phyloP scores from a whole-genome alignment of 2,888 invertebrate species.

The Alsophila aescularia region DNA sequence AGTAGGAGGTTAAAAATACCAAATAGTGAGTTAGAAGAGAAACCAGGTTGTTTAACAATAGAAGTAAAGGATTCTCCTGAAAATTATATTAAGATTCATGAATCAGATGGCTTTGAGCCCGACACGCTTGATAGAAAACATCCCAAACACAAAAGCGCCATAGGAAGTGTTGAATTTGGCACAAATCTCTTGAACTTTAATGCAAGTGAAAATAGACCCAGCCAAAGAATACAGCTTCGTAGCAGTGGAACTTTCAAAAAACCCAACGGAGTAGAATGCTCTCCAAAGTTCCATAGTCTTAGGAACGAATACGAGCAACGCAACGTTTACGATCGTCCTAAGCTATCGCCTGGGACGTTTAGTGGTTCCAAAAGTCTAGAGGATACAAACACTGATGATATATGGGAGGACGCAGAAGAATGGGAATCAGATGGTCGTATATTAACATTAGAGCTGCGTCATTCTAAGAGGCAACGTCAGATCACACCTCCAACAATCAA shows the following conservation, averaged over 20 bases:
- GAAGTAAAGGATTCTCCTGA: conserved; percentile 93
- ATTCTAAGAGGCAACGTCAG: conserved; percentile 89
- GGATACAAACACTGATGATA: conserved; percentile 53
- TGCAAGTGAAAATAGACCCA: conserved; percentile 47
- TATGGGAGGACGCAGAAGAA: conserved; percentile 63
- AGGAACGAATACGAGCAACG: conserved; percentile 90
- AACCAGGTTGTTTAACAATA: conserved; percentile 92
- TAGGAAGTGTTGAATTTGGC: conserved; percentile 62
- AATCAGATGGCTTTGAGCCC: conserved; percentile 93
- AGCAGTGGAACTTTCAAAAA: conserved; percentile 90
- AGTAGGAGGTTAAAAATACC: conserved; percentile 83
- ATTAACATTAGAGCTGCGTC: conserved; percentile 89
- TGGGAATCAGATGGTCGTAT: conserved; percentile 85
- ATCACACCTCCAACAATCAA: conserved; percentile 80
- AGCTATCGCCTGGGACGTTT: conserved; percentile 57
- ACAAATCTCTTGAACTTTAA: conserved; percentile 65
- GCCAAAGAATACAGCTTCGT: conserved; percentile 85
- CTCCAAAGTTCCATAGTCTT: conserved; percentile 86
- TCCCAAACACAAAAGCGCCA: conserved; percentile 68
- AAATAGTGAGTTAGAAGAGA: conserved; percentile 78
- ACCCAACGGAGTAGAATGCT: conserved; percentile 65
- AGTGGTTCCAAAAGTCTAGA: conserved; percentile 62
- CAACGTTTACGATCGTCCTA: conserved; percentile 72
- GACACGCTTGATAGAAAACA: conserved; percentile 93
- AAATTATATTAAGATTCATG: conserved; percentile 89